Conservation (phyloP, 2,113 vertebrate species). For the Mastomys coucha region DNA sequence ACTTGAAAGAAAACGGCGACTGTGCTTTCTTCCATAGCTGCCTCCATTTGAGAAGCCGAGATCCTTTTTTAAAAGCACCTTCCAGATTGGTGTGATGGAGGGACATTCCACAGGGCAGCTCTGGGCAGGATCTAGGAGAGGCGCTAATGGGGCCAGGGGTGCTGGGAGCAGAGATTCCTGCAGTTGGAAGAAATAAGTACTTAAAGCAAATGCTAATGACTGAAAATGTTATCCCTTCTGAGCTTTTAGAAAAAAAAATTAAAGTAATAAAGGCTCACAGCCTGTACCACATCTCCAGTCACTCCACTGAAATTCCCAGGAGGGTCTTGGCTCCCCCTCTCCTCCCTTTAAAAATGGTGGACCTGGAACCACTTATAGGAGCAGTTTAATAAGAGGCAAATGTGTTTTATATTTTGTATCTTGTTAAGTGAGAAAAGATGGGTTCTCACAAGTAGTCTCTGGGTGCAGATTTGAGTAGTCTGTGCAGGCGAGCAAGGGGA, state of each 20-base stretch:
- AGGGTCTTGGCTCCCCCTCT: conserved; percentile 84
- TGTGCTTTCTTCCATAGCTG: conserved; percentile 58
- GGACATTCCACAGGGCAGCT: conserved; percentile 70
- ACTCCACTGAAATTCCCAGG: conserved; percentile 86
- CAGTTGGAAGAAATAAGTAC: conserved; percentile 85
- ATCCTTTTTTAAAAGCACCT: conserved; percentile 71
- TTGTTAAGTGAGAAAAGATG: conserved; percentile 91
- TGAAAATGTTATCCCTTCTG: conserved; percentile 90
- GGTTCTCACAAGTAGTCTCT: conserved; percentile 89
- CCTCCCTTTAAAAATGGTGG: conserved; percentile 88
- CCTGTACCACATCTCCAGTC: conserved; percentile 90
- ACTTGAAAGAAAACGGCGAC: conserved; percentile 69
- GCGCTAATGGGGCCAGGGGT: conserved; percentile 69
- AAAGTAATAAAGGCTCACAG: conserved; percentile 88
- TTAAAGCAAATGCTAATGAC: conserved; percentile 89
- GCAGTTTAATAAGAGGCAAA: conserved; percentile 91
- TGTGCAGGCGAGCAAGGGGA: conserved; percentile 85
- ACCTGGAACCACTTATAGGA: conserved; percentile 91
- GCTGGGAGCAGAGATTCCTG: conserved; percentile 75
- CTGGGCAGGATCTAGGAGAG: background rate
- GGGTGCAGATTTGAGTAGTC: conserved; percentile 88
- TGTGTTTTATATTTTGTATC: conserved; percentile 92
- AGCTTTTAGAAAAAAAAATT: conserved; percentile 85
- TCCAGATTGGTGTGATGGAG: conserved; percentile 63
- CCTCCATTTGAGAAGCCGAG: conserved; percentile 61